A percentile compares a stretch with the other conserved stretches of the same genome.
phyloP scores from a whole-genome alignment of 2,888 invertebrate species.

The Pardosa pseudoannulata region DNA sequence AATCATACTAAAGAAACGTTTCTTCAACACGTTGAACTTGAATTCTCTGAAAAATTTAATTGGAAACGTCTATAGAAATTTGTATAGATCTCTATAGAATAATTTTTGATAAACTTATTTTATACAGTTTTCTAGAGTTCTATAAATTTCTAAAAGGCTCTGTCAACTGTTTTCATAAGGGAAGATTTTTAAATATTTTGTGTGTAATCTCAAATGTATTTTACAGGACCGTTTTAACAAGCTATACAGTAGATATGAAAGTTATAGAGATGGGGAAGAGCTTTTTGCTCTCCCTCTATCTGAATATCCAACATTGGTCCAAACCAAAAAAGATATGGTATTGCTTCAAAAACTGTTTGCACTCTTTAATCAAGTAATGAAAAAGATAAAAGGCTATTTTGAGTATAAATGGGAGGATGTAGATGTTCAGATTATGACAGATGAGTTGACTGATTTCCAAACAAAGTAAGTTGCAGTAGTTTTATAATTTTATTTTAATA shows the following conservation, averaged over 20 bases:
- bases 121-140: too few species aligned
- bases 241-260: constrained; percentile 87
- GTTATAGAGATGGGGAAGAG: constrained; percentile 89
- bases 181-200: too few species aligned
- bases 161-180: too few species aligned
- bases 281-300: constrained; percentile 89
- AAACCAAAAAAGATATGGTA: constrained; percentile 89
- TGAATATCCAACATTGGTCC: constrained; percentile 87
- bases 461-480: constrained; percentile 83
- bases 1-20: too few species aligned
- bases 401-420: constrained; percentile 90
- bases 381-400: constrained; percentile 90
- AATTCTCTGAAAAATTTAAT: too few species aligned
- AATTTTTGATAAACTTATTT: too few species aligned
- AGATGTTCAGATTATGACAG: constrained; percentile 88
- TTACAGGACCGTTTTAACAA: constrained; percentile 86
- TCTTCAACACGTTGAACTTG: too few species aligned
- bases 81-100: too few species aligned
- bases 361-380: constrained; percentile 88
- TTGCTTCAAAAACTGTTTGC: constrained; percentile 88
- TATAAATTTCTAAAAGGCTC: too few species aligned
- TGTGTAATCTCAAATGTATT: neutral
- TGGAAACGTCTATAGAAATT: too few species aligned
- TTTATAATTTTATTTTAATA: too few species aligned
- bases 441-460: constrained; percentile 89